A percentile compares a stretch with the other conserved stretches of the same genome.
Evolutionary conservation across 2,797 vertebrate species (phyloP).

Genomic region (Artibeus jamaicensis): DNA sequence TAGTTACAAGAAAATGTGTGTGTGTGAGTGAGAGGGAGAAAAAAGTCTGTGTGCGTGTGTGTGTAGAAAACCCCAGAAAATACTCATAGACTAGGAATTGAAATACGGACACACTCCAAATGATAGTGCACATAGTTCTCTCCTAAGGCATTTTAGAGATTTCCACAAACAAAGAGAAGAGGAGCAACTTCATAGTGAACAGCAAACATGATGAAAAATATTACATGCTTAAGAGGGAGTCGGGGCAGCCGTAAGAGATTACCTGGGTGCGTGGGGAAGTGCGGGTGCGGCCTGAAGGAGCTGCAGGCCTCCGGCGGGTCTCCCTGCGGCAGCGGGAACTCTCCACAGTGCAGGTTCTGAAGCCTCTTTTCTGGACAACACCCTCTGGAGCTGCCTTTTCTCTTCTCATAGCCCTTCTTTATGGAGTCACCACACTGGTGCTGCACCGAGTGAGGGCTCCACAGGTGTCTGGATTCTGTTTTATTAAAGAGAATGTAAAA

Average conservation of each 20-base stretch:
- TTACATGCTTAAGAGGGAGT: background rate
- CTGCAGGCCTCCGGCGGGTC: conserved; percentile 59
- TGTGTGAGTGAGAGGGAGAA: background rate
- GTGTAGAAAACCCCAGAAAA: background rate
- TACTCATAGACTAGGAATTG: background rate
- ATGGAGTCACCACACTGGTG: conserved; percentile 59
- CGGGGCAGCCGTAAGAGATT: fast-evolving
- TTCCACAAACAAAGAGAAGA: background rate
- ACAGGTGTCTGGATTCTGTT: conserved; percentile 71
- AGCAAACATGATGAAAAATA: background rate
- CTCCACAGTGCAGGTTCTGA: conserved; percentile 63
- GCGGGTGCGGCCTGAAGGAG: conserved; percentile 64
- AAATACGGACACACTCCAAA: background rate
- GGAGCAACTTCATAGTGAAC: background rate
- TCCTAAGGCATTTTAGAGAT: background rate
- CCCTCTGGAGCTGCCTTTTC: conserved; percentile 72
- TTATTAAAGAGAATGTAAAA: background rate
- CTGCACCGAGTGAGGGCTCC: conserved; percentile 57
- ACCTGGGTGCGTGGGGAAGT: conserved; percentile 83
- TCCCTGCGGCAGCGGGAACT: conserved; percentile 59
- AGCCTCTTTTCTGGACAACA: conserved; percentile 76
- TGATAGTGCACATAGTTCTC: background rate
- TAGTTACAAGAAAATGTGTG: background rate
- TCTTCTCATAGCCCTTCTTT: conserved; percentile 20
- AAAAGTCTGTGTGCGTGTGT: background rate